Base-by-base conservation (phyloP, 1,140 invertebrate species). In the Venturia canescens region DNA sequence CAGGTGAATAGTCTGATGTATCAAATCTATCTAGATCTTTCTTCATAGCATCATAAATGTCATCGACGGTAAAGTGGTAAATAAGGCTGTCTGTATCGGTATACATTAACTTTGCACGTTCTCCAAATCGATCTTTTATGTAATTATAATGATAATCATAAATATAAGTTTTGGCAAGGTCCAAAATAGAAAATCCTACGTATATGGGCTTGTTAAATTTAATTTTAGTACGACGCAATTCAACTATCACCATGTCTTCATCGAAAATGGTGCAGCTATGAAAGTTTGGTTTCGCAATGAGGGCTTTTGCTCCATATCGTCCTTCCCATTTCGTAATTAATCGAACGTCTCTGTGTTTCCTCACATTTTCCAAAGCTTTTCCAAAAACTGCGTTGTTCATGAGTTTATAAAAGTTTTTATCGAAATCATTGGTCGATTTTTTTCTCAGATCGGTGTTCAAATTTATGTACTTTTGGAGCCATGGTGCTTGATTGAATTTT, bases 341-440 rank as follows among this genome's bases (percentile, higher is more conserved):
- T 38, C 53, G 71, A 1, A 79, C 67, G 80, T 90, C 80, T 0
- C 84, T 71, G 23, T 86, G 53, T 23, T 84, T 86, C 31, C 85
- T 79, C 11, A 87, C 78, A 72, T 89, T 88, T 79, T 89, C 86
- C 81, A 89, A 88, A n/a, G n/a, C n/a, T n/a, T n/a, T n/a, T n/a
- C n/a, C n/a, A n/a, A n/a, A n/a, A n/a, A n/a, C n/a, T n/a, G n/a
- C n/a, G n/a, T n/a, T n/a, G n/a, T n/a, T n/a, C n/a, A n/a, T n/a
- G n/a, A n/a, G n/a, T n/a, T n/a, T 26, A 84, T 89, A 93, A 85
- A 93, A 92, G 85, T 92, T 89, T 86, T 92, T 92, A 87, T 93
- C 92, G 88, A 93, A 93, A 18, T 89, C 84, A 83, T 89, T 90
- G 75, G 76, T 89, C 2, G 86, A 83, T 80, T 85, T 50, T 84